Base-by-base conservation (phyloP, 2,113 vertebrate species). In the Arizona elegans region DNA sequence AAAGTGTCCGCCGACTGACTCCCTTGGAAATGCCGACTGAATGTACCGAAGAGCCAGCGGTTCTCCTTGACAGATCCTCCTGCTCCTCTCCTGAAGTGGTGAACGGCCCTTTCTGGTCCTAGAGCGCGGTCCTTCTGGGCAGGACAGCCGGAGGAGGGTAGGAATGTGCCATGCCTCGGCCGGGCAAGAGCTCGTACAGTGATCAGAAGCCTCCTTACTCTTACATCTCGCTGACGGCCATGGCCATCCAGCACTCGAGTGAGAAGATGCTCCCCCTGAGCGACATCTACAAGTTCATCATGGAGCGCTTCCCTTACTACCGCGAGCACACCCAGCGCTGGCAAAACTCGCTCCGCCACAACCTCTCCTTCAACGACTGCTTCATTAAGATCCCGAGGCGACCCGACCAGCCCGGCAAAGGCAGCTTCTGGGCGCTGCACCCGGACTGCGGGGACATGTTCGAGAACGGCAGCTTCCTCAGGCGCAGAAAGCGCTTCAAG, bases 181-280 rank as follows among this genome's bases (percentile, higher is more conserved):
- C 99, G 5, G 99, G 99, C 86, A 99, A 99, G 96, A 99, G 98
- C 97, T 99, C 99, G 0, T 99, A 99, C 97, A 99, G 99, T 96
- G 99, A 99, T 97, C 99, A 99, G 96, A 99, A 99, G 96, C 99
- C 99, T 2, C 99, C 99, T 1, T 99, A 99, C 94, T 99, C 99
- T 8, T 99, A 99, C 95, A 99, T 99, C 94, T 99, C 99, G 0
- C 97, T 99, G 96, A 99, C 99, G 43, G 99, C 99, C 21, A 99
- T 99, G 99, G 99, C 99, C 89, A 99, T 99, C 96, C 99, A 99
- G 96, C 99, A 98, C 97, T 99, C 99, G 7, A 92, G 98, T 0
- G 99, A 99, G 50, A 99, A 99, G 98, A 99, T 99, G 99, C 98
- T 99, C 56, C 99, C 99, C 1, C 97, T 99, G 91, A 99, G 98